These are phyloP conservation scores for Andricus grossulariae DNA, from an alignment of 1,140 invertebrate species.

Conservation along the genomic window DNA sequence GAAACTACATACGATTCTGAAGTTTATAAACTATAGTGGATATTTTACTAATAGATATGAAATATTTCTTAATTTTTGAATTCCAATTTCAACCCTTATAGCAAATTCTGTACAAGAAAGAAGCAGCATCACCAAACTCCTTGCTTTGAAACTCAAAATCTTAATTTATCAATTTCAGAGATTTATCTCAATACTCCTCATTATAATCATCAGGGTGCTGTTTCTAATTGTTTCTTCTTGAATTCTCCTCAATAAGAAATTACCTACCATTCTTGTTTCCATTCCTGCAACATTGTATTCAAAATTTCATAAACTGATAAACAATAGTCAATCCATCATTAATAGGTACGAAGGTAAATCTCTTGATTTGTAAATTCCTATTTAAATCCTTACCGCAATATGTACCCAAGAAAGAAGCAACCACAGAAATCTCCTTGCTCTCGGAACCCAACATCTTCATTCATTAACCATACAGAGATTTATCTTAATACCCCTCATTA, in stretches of 20 bases:
- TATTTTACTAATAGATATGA: too few relatives aligned
- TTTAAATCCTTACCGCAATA: too few relatives aligned
- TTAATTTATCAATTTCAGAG: neutral
- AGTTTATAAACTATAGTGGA: too few relatives aligned
- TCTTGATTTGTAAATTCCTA: too few relatives aligned
- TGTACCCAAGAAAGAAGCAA: too few relatives aligned
- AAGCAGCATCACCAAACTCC: neutral
- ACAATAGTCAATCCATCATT: too few relatives aligned
- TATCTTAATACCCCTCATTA: neutral
- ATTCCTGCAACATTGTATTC: neutral
- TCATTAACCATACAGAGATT: constrained; percentile 7
- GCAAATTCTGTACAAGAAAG: neutral
- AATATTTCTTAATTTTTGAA: neutral
- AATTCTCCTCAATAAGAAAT: too few relatives aligned
- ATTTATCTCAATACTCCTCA: too few relatives aligned
- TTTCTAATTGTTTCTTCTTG: too few relatives aligned
- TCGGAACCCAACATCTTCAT: neutral
- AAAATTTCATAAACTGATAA: too few relatives aligned
- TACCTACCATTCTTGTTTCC: neutral
- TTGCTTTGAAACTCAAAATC: neutral
- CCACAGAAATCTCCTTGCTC: neutral
- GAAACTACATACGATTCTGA: neutral
- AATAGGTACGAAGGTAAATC: too few relatives aligned
- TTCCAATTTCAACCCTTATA: neutral
- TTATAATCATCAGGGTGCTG: too few relatives aligned